Conservation (phyloP, 2,113 vertebrate genomes). For the Pipa parva region DNA sequence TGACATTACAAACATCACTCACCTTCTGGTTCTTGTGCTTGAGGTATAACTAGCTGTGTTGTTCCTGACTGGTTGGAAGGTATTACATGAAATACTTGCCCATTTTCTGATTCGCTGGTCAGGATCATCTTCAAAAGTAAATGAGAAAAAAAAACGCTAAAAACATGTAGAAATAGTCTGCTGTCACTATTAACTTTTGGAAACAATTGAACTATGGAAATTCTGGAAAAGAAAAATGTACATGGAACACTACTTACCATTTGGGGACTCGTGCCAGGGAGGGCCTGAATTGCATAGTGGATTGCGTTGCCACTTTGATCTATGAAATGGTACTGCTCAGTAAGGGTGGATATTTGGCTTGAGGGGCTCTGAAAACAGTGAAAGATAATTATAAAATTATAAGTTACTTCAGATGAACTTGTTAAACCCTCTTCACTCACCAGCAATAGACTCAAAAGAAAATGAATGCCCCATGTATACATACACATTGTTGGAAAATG, state of each 20-base stretch:
- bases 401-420: too few relatives aligned
- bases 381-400: conserved; percentile 10
- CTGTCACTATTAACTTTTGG: neutral
- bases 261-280: conserved; percentile 46
- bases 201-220: neutral
- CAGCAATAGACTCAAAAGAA: too few relatives aligned
- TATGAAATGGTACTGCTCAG: conserved; percentile 52
- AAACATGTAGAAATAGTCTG: too few relatives aligned
- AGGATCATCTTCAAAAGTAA: conserved; percentile 67
- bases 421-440: too few relatives aligned
- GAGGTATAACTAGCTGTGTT: conserved; percentile 69
- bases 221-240: neutral
- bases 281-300: conserved; percentile 61
- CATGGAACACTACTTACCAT: conserved; percentile 62
- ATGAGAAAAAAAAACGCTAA: conserved; percentile 28
- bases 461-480: too few relatives aligned
- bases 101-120: conserved; percentile 66
- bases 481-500: too few relatives aligned
- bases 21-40: conserved; percentile 59
- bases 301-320: conserved; percentile 61
- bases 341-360: conserved; percentile 26
- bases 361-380: conserved; percentile 17
- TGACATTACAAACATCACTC: too few relatives aligned
- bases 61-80: conserved; percentile 65
- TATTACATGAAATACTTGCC: conserved; percentile 69